Evolutionary conservation across 1,140 invertebrate genomes (phyloP).

Genomic region (Ooceraea biroi): DNA sequence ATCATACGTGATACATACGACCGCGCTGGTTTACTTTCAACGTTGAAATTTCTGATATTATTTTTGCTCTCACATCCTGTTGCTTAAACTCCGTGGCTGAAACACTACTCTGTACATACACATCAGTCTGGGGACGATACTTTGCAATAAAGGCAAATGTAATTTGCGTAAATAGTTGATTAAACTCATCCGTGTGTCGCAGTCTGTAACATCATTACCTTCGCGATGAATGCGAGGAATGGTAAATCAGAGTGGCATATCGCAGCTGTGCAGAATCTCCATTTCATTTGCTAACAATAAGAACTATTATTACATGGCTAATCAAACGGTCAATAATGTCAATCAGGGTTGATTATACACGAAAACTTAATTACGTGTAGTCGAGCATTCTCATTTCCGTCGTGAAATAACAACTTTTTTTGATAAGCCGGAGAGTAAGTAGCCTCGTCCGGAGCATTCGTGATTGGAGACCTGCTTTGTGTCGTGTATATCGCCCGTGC

Average conservation of each 20-base stretch:
- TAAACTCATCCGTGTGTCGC: neutral
- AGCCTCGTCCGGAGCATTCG: neutral
- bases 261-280: neutral
- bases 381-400: neutral
- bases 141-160: neutral
- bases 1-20: slow-evolving; percentile 11
- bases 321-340: neutral
- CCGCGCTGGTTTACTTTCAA: slow-evolving; percentile 4
- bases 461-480: neutral
- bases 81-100: slow-evolving; percentile 10
- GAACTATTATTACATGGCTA: neutral
- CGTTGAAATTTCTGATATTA: slow-evolving; percentile 20
- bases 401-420: neutral
- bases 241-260: neutral
- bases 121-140: neutral
- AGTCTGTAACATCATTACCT: neutral
- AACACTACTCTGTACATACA: neutral
- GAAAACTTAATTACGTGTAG: neutral
- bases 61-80: slow-evolving; percentile 20
- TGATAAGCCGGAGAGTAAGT: neutral
- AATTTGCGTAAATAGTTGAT: slow-evolving; percentile 9
- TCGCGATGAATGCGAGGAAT: neutral
- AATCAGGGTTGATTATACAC: no score
- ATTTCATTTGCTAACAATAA: neutral
- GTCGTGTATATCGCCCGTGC: neutral